Percentiles rank a stretch among this genome's conserved stretches.
These are phyloP conservation scores for Mionectes olivaceus DNA, from an alignment of 2,797 vertebrate species.

Conservation along the genomic window DNA sequence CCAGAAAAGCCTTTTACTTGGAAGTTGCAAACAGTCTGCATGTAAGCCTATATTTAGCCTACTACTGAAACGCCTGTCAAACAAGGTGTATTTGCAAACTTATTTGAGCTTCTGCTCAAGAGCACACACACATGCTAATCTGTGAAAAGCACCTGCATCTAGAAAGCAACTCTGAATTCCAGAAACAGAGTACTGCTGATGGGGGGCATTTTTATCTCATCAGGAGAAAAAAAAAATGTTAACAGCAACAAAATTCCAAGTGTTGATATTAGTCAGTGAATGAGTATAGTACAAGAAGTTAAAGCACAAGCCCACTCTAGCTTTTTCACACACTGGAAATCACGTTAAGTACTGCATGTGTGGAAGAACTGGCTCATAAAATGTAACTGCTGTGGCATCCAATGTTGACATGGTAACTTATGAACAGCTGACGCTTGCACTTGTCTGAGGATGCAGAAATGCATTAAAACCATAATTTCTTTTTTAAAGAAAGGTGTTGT, in stretches of 20 bases:
- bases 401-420: background rate
- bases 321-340: background rate
- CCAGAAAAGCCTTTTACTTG: background rate
- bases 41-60: background rate
- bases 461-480: background rate
- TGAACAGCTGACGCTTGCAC: background rate
- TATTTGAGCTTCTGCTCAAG: background rate
- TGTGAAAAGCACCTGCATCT: background rate
- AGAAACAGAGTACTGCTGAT: background rate
- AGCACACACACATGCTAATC: background rate
- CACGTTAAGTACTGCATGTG: fast-evolving
- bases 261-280: background rate
- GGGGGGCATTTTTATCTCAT: background rate
- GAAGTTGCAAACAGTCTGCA: background rate
- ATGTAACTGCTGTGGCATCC: background rate
- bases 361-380: background rate
- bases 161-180: background rate
- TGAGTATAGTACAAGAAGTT: background rate
- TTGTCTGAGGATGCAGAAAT: background rate
- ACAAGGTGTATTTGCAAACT: background rate
- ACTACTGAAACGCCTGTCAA: background rate
- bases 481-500: background rate
- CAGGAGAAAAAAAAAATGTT: background rate
- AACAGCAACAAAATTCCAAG: background rate
- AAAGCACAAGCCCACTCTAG: background rate